phyloP scores from a whole-genome alignment of 2,888 invertebrate species.

The Pachymerium ferrugineum region DNA sequence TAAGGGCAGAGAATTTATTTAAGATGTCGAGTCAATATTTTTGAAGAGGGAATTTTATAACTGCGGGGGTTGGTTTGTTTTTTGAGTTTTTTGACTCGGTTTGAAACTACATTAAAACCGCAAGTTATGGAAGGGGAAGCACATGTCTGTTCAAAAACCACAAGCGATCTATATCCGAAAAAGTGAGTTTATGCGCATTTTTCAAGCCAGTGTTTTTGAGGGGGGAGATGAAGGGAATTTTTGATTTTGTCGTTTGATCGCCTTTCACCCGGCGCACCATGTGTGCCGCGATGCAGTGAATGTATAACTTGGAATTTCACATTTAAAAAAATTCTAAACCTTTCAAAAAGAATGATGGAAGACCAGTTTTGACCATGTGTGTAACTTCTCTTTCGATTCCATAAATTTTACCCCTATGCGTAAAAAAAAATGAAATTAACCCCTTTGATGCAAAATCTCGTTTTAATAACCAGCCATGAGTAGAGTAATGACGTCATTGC shows the following conservation, averaged over 20 bases:
- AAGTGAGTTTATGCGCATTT: slow-evolving; percentile 13
- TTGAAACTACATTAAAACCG: slow-evolving; percentile 1
- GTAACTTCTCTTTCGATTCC: not conserved
- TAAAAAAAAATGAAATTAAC: too few relatives aligned
- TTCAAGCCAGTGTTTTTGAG: not conserved
- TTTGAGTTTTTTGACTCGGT: slow-evolving; percentile 1
- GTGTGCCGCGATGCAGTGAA: slow-evolving; percentile 9
- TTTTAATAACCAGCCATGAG: too few relatives aligned
- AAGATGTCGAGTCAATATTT: not conserved
- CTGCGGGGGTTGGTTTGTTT: not conserved
- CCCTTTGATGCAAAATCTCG: too few relatives aligned
- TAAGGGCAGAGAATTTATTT: not conserved
- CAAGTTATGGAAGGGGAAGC: slow-evolving; percentile 13
- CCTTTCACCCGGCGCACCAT: not conserved
- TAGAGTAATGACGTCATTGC: too few relatives aligned
- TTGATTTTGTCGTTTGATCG: slow-evolving; percentile 13
- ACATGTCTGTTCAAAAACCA: slow-evolving; percentile 13
- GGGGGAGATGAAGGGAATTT: too few relatives aligned
- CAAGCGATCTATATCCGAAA: slow-evolving; percentile 9
- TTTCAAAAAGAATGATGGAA: slow-evolving; percentile 13
- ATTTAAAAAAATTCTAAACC: slow-evolving; percentile 4
- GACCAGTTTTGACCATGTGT: not conserved
- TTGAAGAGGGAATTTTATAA: not conserved
- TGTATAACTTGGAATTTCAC: not conserved
- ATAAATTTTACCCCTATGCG: not conserved